Conservation (phyloP, 2,888 invertebrate species). For the Sphecodes monilicornis region DNA sequence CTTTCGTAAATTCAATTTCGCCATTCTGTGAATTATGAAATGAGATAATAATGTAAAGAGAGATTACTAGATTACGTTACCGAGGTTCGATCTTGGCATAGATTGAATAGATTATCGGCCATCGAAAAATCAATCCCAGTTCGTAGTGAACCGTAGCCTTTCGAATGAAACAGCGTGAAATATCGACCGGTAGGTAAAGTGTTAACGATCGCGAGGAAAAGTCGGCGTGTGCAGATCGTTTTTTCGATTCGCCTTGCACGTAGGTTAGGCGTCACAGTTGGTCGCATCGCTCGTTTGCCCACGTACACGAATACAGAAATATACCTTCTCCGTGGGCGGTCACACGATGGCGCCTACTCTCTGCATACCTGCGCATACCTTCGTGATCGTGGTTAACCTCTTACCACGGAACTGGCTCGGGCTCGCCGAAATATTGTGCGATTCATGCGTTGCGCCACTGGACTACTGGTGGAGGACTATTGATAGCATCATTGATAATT, state of each 20-base stretch:
- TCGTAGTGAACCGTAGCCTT: background rate
- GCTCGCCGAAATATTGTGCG: slow-evolving; percentile 53
- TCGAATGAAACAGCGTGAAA: background rate
- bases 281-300: slow-evolving; percentile 71
- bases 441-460: slow-evolving; percentile 25
- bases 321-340: slow-evolving; percentile 77
- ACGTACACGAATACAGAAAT: slow-evolving; percentile 72
- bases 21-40: background rate
- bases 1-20: background rate
- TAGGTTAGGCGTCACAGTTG: slow-evolving; percentile 68
- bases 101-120: background rate
- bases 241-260: background rate
- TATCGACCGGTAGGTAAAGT: background rate
- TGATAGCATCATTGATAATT: background rate
- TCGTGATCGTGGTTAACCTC: slow-evolving; percentile 58
- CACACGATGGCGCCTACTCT: slow-evolving; percentile 80
- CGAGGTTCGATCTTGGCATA: background rate
- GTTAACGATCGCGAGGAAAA: background rate
- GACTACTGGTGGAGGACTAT: background rate
- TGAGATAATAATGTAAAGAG: background rate
- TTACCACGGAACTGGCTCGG: slow-evolving; percentile 49
- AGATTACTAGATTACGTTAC: background rate
- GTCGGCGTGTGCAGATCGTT: slow-evolving; percentile 1
- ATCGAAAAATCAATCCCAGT: too few species aligned
- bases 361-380: slow-evolving; percentile 72